Evolutionary conservation across 2,113 vertebrate species (phyloP), one percentile per base, ranked within the genome.

Genomic region (Salvelinus alpinus): DNA sequence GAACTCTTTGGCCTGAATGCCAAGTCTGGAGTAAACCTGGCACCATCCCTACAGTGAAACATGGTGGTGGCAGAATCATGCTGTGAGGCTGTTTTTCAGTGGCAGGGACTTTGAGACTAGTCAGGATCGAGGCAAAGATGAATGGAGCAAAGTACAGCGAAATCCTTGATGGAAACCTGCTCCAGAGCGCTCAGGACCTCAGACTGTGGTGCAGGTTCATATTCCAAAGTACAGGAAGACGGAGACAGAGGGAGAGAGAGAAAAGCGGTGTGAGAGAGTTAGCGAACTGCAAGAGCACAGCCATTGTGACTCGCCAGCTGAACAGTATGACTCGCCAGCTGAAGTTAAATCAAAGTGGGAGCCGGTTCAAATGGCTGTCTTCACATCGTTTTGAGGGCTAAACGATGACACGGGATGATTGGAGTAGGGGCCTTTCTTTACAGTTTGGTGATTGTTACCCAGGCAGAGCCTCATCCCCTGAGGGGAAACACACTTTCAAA

Each of bases 401-500:
- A 76, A 73, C 75, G 7, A 79, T 88, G 85, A 88, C 71, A 62
- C 68, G 59, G 77, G 71, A 70, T 84, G 87, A 87, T 87, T 78
- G 82, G 75, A 65, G 77, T 51, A 73, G 74, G 72, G 70, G 78
- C 83, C 60, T 72, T 66, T 59, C 77, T 77, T 24, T 74, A 76
- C 78, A 71, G 80, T 78, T 82, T 83, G 85, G 84, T 80, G 79
- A 79, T 13, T 13, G 69, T 82, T 80, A 78, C 81, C 38, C 38
- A 44, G 38, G 71, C 59, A 79, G 77, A 75, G 22, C 59, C 59
- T 80, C 76, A 82, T 85, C 88, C 84, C 83, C 75, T 22, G 1
- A 38, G 84, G 87, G 81, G 67, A 16, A 13, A 77, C 77, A 85
- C 78, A 87, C 82, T 90, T 83, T 74, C 68, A 86, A 86, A 88